Base-by-base conservation (phyloP, 2,797 vertebrate species). In the Acomys russatus region DNA sequence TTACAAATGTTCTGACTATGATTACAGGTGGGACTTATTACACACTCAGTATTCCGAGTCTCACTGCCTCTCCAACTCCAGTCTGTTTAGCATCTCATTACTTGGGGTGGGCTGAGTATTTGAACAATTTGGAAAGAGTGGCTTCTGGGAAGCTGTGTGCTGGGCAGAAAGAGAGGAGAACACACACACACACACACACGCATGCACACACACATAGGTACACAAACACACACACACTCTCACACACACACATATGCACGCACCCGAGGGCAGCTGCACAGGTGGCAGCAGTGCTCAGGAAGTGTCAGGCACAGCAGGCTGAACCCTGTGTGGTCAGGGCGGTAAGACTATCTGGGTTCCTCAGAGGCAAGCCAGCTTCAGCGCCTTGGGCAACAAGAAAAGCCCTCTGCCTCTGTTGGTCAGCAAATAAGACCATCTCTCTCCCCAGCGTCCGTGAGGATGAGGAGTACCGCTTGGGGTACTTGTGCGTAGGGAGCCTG, bases 31-130 rank as follows among this genome's bases (percentile, higher is more conserved):
- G 96, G 80, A 95, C 94, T 97, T 91, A 90, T 95, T 96, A 96
- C 66, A 91, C 91, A 97, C 94, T 97, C 97, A 96, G 71, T 22
- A 25, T 96, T 94, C 63, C 93, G 80, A 96, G 92, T 84, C 95
- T 79, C 92, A 83, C 74, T 82, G 90, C 85, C 76, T 96, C 76
- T 94, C 66, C 61, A 94, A 76, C 94, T 82, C 76, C 44, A 30
- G 70, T 90, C 93, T 91, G 78, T 78, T 94, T 83, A 97, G 97
- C 97, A 94, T 97, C 92, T 97, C 96, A 94, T 97, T 96, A 78
- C 9, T 94, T 86, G 92, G 85, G 91, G 66, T 79, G 89, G 88
- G 76, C 71, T 94, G 95, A 94, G 68, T 76, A 94, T 94, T 88
- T 4, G 77, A 94, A 86, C 91, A 92, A 95, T 96, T 88, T 85